Evolutionary conservation across 2,888 invertebrate species (phyloP), one percentile per base, ranked within the genome.

Genomic region (Drosophila putrida): DNA sequence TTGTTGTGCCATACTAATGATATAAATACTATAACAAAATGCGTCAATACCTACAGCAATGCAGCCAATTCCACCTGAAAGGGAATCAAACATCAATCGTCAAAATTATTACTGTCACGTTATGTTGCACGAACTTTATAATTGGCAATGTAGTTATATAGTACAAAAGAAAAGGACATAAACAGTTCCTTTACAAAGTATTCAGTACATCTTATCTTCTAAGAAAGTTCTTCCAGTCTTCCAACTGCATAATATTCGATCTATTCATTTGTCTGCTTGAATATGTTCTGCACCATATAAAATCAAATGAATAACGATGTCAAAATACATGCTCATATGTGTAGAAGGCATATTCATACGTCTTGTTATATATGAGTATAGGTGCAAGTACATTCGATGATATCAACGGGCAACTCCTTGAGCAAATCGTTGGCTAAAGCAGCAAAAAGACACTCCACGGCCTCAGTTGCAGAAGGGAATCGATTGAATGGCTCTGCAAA

Each of bases 401-500:
- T 36, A 60, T 38, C 38, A 43, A 41, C 28, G 44, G 27, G 31
- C 36, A 43, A 33, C 11, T 41, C 36, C 36, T 54, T 47, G 25
- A 63, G 41, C 50, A 60, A 65, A 47, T 53, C 43, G 39, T 20
- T 31, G 51, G 35, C 15, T 38, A 49, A 55, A 54, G 47, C 41
- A 57, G 13, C 33, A 28, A 44, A 44, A 33, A 33, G 43, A 39
- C 75, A 68, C 58, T 72, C 27, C 36, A 49, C 38, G 54, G 64
- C 63, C 60, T 36, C 60, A 53, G 47, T 55, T 38, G 63, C 50
- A 41, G 20, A 53, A 33, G 28, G 38, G 9, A 55, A 31, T 66
- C 51, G 69, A 71, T 82, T 77, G 65, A 78, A 76, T 66, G 38
- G 35, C 59, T 75, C 38, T 36, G 61, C 68, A 82, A 74, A 70